Evolutionary conservation across 1,140 invertebrate species (phyloP).

Genomic region (Campoletis sonorensis): DNA sequence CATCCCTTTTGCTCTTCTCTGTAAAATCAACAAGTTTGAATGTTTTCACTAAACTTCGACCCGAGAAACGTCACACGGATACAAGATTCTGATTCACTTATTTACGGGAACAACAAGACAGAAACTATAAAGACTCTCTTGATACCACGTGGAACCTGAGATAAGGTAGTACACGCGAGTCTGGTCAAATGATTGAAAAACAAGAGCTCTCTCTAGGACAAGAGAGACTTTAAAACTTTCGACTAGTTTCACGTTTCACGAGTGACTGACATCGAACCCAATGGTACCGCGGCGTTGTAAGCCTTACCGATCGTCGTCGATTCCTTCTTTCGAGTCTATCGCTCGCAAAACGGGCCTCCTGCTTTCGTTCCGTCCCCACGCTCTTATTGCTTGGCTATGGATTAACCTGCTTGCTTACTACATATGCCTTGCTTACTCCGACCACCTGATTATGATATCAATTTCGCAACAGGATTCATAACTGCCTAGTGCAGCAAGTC

Average conservation of each 20-base stretch:
- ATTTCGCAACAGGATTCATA: conserved; percentile 10
- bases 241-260: conserved; percentile 67
- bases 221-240: conserved; percentile 60
- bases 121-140: no score
- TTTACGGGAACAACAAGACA: no score
- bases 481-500: no score
- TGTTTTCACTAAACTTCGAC: not conserved
- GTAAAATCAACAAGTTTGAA: conserved; percentile 1
- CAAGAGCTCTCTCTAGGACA: conserved; percentile 16
- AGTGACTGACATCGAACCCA: conserved; percentile 63
- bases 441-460: not conserved
- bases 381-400: not conserved
- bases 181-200: no score
- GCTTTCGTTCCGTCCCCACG: conserved; percentile 26
- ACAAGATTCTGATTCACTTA: no score
- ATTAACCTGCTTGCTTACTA: not conserved
- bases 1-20: conserved; percentile 1
- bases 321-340: conserved; percentile 11
- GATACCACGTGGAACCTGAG: no score
- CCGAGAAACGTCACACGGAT: no score
- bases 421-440: not conserved
- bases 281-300: not conserved
- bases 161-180: no score
- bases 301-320: conserved; percentile 1
- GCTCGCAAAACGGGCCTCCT: no score